A percentile compares a stretch with the other conserved stretches of the same genome.
phyloP scores from a whole-genome alignment of 2,797 vertebrate genomes.

The Malurus leucopterus region DNA sequence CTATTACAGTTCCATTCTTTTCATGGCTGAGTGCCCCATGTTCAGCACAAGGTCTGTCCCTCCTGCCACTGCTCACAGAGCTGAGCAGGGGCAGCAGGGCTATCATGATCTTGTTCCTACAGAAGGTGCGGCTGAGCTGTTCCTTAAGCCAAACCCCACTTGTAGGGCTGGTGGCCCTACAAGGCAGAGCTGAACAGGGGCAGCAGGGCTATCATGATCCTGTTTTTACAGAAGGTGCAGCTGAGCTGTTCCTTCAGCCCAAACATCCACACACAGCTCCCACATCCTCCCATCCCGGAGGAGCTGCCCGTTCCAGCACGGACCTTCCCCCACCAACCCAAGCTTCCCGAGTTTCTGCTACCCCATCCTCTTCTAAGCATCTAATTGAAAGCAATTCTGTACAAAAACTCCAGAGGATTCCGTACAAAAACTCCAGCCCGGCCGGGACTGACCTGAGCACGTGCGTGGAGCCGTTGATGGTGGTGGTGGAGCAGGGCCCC shows the following conservation, averaged over 20 bases:
- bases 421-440: too few species aligned
- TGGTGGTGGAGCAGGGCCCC: constrained; percentile 86
- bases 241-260: neutral
- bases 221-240: neutral
- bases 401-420: neutral
- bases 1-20: neutral
- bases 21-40: neutral
- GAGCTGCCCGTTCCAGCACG: neutral
- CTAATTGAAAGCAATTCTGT: neutral
- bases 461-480: constrained; percentile 94
- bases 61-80: neutral
- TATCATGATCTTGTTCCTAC: neutral
- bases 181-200: neutral
- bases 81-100: neutral
- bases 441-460: constrained; percentile 87
- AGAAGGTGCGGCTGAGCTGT: neutral
- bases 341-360: neutral
- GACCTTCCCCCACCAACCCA: neutral
- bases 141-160: too few species aligned
- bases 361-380: neutral
- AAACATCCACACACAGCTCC: neutral
- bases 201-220: neutral
- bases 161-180: too few species aligned
- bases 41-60: neutral
- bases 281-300: neutral